Evolutionary conservation across 1,140 invertebrate genomes (phyloP).

Genomic region (Zaprionus gabonicus): DNA sequence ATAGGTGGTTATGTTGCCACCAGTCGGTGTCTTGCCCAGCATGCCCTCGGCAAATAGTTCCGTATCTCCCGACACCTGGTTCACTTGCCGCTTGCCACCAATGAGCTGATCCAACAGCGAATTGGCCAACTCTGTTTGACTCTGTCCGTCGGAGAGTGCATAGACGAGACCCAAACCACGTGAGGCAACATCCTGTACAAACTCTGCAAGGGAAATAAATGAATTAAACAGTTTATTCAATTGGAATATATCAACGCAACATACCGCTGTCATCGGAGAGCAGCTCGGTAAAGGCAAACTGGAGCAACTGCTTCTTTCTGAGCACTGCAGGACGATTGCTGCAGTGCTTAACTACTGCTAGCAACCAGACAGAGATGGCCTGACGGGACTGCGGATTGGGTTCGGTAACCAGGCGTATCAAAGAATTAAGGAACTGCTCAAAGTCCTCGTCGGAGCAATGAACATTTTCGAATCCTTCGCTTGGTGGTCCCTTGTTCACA

Average conservation of each 20-base stretch:
- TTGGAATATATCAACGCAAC: constrained; percentile 22
- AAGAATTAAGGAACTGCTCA: constrained; percentile 88
- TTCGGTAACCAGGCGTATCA: constrained; percentile 89
- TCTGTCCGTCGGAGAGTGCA: constrained; percentile 90
- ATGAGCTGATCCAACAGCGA: constrained; percentile 92
- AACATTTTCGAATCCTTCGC: constrained; percentile 87
- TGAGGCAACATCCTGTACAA: constrained; percentile 96
- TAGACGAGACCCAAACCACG: constrained; percentile 96
- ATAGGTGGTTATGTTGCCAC: constrained; percentile 94
- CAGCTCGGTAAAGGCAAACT: constrained; percentile 94
- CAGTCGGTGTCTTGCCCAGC: constrained; percentile 93
- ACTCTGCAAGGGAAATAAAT: constrained; percentile 85
- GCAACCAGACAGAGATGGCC: constrained; percentile 90
- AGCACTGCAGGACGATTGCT: constrained; percentile 88
- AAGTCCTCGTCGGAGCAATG: constrained; percentile 86
- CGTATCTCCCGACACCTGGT: constrained; percentile 92
- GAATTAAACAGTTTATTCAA: neutral
- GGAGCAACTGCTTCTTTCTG: constrained; percentile 88
- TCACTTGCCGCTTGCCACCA: constrained; percentile 91
- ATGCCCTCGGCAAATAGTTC: constrained; percentile 95
- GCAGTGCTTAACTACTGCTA: constrained; percentile 93
- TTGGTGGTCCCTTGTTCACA: constrained; percentile 85
- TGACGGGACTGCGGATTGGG: constrained; percentile 94
- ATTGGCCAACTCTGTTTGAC: constrained; percentile 90
- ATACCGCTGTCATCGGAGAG: constrained; percentile 95